phyloP scores from a whole-genome alignment of 2,888 invertebrate species.

The Andrena hattorfiana region DNA sequence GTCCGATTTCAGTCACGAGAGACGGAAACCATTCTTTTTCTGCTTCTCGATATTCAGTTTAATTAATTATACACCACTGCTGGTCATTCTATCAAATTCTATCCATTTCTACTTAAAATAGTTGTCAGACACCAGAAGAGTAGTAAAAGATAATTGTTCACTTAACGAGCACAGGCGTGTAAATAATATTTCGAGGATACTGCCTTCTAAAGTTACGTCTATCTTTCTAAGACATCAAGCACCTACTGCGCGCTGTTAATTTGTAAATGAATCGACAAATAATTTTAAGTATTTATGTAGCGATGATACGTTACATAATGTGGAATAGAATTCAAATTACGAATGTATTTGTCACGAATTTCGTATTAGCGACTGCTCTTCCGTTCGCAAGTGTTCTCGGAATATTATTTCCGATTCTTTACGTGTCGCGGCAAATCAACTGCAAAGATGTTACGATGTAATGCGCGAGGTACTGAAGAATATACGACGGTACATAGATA shows the following conservation, averaged over 20 bases:
- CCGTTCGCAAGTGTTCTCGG: constrained; percentile 20
- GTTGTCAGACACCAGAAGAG: background rate
- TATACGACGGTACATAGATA: constrained; percentile 1
- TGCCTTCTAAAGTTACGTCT: background rate
- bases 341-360: background rate
- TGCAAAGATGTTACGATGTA: constrained; percentile 3
- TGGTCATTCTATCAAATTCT: constrained; percentile 38
- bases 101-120: constrained; percentile 6
- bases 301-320: background rate
- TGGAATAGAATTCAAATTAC: background rate
- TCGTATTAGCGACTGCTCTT: background rate
- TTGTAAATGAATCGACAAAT: constrained; percentile 13
- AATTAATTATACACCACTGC: constrained; percentile 83
- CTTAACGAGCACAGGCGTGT: constrained; percentile 8
- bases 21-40: constrained; percentile 53
- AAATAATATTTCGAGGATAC: constrained; percentile 43
- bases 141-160: constrained; percentile 15
- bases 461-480: background rate
- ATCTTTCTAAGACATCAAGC: background rate
- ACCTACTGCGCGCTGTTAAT: background rate
- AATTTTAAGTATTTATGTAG: constrained; percentile 11
- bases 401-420: constrained; percentile 28
- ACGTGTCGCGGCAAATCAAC: constrained; percentile 1
- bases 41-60: constrained; percentile 70
- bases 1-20: constrained; percentile 47